Conservation (phyloP, 2,797 vertebrate species). For the Alectoris magna region DNA sequence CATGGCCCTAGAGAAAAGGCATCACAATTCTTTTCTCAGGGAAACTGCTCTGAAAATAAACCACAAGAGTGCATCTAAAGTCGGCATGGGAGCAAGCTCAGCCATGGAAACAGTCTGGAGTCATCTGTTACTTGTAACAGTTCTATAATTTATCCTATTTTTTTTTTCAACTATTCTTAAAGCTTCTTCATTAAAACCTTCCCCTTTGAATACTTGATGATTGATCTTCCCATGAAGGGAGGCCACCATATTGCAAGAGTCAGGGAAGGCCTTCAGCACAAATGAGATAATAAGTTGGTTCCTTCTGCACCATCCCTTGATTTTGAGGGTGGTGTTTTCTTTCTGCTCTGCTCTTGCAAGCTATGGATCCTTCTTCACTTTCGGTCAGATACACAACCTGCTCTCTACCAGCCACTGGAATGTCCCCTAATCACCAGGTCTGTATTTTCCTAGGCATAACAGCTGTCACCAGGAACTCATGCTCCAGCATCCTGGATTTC, state of each 20-base stretch:
- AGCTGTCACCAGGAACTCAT: neutral
- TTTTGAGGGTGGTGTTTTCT: neutral
- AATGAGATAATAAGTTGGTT: neutral
- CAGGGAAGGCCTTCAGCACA: neutral
- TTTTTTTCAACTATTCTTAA: constrained; percentile 30
- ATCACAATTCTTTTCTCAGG: constrained; percentile 67
- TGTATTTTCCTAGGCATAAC: neutral
- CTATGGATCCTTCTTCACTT: neutral
- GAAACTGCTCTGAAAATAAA: constrained; percentile 58
- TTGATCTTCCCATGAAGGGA: constrained; percentile 46
- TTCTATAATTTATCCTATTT: neutral
- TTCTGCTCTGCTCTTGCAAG: neutral
- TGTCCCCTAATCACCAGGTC: neutral
- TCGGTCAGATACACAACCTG: neutral
- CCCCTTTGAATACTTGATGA: constrained; percentile 22
- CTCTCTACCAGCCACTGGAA: neutral
- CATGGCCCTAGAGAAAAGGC: constrained; percentile 40
- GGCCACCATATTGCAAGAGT: constrained; percentile 23
- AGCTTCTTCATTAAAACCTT: constrained; percentile 61
- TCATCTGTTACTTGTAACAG: constrained; percentile 68
- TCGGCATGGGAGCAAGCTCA: constrained; percentile 62
- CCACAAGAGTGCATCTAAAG: constrained; percentile 64
- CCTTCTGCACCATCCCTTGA: neutral
- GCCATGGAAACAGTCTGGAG: constrained; percentile 43
- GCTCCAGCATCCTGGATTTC: neutral